phyloP scores from a whole-genome alignment of 2,113 vertebrate genomes.

The Columbina picui region DNA sequence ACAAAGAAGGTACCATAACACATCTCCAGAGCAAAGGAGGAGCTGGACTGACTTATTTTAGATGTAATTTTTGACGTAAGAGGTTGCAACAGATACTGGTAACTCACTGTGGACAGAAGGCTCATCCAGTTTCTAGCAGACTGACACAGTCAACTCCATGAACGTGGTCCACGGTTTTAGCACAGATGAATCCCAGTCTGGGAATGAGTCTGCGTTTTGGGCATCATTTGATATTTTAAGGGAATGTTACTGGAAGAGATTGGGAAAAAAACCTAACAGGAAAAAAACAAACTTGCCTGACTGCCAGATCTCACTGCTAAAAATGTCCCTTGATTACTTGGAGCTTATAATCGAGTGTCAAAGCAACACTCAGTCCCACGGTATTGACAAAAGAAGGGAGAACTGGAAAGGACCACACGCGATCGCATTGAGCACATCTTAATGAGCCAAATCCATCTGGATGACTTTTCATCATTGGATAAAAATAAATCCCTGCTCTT shows the following conservation, averaged over 20 bases:
- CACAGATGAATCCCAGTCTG: background rate
- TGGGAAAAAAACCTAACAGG: background rate
- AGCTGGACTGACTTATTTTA: background rate
- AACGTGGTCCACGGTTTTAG: background rate
- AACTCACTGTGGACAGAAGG: background rate
- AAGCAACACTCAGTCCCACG: background rate
- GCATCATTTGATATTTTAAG: background rate
- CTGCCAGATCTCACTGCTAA: background rate
- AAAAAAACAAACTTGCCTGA: background rate
- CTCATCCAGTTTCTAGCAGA: background rate
- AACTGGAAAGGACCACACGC: background rate
- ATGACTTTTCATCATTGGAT: background rate
- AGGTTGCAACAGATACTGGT: background rate
- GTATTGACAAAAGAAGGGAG: background rate
- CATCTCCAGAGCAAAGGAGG: background rate
- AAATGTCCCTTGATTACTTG: background rate
- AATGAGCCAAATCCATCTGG: background rate
- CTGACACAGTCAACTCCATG: background rate
- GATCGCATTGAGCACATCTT: background rate
- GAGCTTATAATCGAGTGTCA: background rate
- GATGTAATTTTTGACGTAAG: background rate
- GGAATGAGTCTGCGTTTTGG: background rate
- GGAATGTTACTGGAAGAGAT: background rate
- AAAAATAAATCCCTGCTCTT: background rate
- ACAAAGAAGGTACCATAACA: background rate